phyloP scores from a whole-genome alignment of 2,113 vertebrate genomes.

The Otocyon megalotis region DNA sequence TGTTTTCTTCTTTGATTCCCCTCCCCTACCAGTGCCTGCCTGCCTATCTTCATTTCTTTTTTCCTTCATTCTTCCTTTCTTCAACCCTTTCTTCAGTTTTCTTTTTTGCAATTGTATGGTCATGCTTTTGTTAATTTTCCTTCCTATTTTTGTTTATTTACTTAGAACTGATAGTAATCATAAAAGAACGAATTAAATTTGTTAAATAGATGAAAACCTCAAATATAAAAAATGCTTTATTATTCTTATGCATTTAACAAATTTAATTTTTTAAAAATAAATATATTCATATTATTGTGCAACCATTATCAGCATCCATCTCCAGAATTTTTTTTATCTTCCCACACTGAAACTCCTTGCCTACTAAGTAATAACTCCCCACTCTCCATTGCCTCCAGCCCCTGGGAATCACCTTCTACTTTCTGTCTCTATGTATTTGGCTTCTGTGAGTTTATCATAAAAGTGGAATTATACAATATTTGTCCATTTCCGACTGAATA shows the following conservation, averaged over 20 bases:
- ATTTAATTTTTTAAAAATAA: neutral
- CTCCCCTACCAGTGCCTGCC: rapidly evolving
- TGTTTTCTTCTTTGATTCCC: neutral
- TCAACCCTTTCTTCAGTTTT: neutral
- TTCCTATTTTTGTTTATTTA: neutral
- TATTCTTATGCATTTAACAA: neutral
- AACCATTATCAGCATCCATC: neutral
- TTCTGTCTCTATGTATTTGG: neutral
- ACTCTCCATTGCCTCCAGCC: rapidly evolving
- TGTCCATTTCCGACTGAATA: neutral
- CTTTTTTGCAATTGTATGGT: neutral
- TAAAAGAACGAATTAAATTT: neutral
- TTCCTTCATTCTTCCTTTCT: neutral
- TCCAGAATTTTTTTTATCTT: neutral
- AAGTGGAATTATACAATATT: neutral
- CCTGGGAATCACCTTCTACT: neutral
- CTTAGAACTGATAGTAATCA: neutral
- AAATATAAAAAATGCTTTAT: no score
- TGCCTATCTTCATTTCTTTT: rapidly evolving
- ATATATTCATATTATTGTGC: neutral
- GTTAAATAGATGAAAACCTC: no score
- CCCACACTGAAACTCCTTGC: neutral
- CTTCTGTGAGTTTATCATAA: neutral
- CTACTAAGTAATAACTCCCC: neutral
- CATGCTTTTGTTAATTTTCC: neutral